phyloP scores from a whole-genome alignment of 2,113 vertebrate genomes.

The Isurus oxyrinchus region DNA sequence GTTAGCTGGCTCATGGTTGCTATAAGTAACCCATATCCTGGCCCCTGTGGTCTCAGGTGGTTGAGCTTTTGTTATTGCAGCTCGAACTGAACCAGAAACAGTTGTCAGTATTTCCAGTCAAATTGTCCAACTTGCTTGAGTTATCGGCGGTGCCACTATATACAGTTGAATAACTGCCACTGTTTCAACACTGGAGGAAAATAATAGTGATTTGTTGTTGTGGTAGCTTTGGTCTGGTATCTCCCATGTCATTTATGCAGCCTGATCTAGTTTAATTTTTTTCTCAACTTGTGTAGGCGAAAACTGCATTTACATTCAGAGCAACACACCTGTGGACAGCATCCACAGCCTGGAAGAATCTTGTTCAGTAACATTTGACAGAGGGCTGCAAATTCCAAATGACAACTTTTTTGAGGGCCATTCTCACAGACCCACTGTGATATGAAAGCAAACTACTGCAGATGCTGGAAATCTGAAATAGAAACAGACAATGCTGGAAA shows the following conservation, averaged over 20 bases:
- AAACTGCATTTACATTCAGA: not conserved
- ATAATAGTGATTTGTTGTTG: not conserved
- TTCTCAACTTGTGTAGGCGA: not conserved
- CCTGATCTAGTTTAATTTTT: not conserved
- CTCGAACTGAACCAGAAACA: conserved; percentile 62
- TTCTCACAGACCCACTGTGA: not conserved
- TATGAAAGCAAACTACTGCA: too few relatives aligned
- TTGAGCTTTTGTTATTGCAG: conserved; percentile 81
- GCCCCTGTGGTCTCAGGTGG: conserved; percentile 89
- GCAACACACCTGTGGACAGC: not conserved
- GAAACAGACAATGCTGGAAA: too few relatives aligned
- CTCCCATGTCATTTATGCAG: not conserved
- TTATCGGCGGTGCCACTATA: conserved; percentile 58
- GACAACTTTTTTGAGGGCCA: not conserved
- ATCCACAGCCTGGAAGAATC: not conserved
- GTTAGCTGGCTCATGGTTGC: conserved; percentile 69
- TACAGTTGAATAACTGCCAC: not conserved
- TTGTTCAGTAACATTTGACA: not conserved
- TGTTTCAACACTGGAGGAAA: not conserved
- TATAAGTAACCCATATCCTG: conserved; percentile 99
- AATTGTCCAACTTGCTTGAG: conserved; percentile 64
- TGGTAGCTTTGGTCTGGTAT: not conserved
- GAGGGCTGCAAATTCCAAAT: not conserved
- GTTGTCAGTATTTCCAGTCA: conserved; percentile 52
- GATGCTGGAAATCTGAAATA: too few relatives aligned